Conservation (phyloP, 2,797 vertebrate species). For the Neopelma chrysocephalum region DNA sequence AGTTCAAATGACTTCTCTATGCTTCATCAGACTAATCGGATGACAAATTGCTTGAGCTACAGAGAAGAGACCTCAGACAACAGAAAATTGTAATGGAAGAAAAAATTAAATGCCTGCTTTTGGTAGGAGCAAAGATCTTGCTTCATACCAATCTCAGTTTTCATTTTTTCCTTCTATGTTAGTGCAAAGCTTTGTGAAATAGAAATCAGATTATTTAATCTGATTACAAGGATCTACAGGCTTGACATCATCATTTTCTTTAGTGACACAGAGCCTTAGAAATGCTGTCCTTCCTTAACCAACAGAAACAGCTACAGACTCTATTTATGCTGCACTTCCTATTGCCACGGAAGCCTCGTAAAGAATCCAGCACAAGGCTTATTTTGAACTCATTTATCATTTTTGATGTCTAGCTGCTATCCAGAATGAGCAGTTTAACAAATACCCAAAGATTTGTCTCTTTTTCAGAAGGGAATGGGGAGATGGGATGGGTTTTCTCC, state of each 20-base stretch:
- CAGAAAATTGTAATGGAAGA: constrained; percentile 55
- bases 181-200: neutral
- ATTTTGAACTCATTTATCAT: neutral
- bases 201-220: constrained; percentile 39
- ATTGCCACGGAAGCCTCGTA: neutral
- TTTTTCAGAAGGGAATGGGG: neutral
- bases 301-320: neutral
- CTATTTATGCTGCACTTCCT: neutral
- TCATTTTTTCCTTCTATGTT: neutral
- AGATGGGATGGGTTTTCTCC: neutral
- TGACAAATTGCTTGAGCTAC: constrained; percentile 77
- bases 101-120: constrained; percentile 43
- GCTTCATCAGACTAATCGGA: constrained; percentile 79
- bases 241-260: constrained; percentile 12
- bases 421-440: neutral
- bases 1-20: constrained; percentile 77
- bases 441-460: neutral
- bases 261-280: neutral
- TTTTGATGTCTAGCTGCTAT: constrained; percentile 11
- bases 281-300: neutral
- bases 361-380: neutral
- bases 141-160: neutral
- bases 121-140: constrained; percentile 27
- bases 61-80: constrained; percentile 70
- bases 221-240: constrained; percentile 13